These are phyloP conservation scores for Limenitis camilla DNA, from an alignment of 2,888 invertebrate species.

Conservation along the genomic window DNA sequence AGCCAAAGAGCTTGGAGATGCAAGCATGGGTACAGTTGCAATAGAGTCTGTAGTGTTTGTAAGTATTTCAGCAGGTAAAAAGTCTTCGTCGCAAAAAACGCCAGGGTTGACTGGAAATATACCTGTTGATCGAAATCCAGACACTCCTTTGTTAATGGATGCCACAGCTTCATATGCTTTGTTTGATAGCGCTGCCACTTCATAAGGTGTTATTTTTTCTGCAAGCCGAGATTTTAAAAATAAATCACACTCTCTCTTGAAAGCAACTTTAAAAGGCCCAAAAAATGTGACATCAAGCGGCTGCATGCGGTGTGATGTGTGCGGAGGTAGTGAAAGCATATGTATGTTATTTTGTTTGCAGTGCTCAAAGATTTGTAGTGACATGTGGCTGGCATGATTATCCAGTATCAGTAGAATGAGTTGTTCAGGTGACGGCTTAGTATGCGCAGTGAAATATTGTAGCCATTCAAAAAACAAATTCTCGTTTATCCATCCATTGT, in stretches of 20 bases:
- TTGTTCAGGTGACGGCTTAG: slow-evolving; percentile 23
- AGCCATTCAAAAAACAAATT: slow-evolving; percentile 30
- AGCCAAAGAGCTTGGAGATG: too few relatives aligned
- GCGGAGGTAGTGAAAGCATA: slow-evolving; percentile 28
- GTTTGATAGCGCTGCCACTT: slow-evolving; percentile 27
- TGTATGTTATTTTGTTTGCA: slow-evolving; percentile 25
- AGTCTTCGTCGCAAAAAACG: slow-evolving; percentile 30
- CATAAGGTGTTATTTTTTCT: slow-evolving; percentile 32
- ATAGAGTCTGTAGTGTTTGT: too few relatives aligned
- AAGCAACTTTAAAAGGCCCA: slow-evolving; percentile 26
- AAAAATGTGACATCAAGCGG: slow-evolving; percentile 26
- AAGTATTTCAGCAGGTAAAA: too few relatives aligned
- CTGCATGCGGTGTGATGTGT: slow-evolving; percentile 27
- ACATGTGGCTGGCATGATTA: slow-evolving; percentile 26
- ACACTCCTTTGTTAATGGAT: slow-evolving; percentile 33
- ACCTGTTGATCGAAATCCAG: slow-evolving; percentile 34
- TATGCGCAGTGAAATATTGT: slow-evolving; percentile 25
- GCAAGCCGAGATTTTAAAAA: slow-evolving; percentile 29
- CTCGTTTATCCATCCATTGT: slow-evolving; percentile 34
- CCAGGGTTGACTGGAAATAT: slow-evolving; percentile 34
- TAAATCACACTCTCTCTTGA: slow-evolving; percentile 33
- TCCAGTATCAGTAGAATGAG: slow-evolving; percentile 25
- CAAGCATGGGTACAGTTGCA: too few relatives aligned
- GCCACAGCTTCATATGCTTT: slow-evolving; percentile 24
- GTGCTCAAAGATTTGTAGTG: slow-evolving; percentile 26